These are phyloP conservation scores for Phaedon cochleariae DNA, from an alignment of 2,888 invertebrate genomes.

Conservation along the genomic window DNA sequence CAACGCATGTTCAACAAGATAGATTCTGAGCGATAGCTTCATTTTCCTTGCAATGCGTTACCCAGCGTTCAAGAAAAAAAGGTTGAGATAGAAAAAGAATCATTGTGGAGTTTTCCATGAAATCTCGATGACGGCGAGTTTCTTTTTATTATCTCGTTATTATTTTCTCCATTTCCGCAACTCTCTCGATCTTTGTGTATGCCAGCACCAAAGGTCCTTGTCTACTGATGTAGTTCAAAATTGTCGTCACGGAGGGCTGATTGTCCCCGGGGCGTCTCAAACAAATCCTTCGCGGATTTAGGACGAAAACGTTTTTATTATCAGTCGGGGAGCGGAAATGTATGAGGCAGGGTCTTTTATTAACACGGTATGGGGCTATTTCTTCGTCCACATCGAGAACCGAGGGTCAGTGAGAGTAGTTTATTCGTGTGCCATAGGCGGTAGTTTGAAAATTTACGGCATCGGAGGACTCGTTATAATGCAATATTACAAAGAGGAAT, in stretches of 20 bases:
- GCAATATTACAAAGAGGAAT: too few relatives aligned
- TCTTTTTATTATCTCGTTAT: neutral
- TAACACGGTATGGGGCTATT: slow-evolving; percentile 47
- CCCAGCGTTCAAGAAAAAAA: too few relatives aligned
- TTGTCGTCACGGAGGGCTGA: slow-evolving; percentile 27
- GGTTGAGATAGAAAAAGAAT: neutral
- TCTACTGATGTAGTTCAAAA: slow-evolving; percentile 11
- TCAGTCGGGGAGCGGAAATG: slow-evolving; percentile 51
- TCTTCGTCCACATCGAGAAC: slow-evolving; percentile 46
- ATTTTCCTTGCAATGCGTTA: too few relatives aligned
- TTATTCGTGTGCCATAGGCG: slow-evolving; percentile 2
- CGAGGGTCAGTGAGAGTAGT: slow-evolving; percentile 51
- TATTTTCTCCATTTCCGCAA: neutral
- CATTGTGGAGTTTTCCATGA: neutral
- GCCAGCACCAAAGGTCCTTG: neutral
- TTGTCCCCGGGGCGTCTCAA: slow-evolving; percentile 25
- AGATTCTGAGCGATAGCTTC: too few relatives aligned
- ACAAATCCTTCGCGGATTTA: slow-evolving; percentile 56
- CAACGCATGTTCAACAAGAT: too few relatives aligned
- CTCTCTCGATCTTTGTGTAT: neutral
- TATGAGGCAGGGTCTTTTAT: slow-evolving; percentile 45
- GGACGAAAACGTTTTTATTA: slow-evolving; percentile 59
- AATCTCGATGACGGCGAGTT: neutral
- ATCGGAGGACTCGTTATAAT: neutral
- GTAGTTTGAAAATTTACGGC: neutral